Conservation (phyloP, 1,140 invertebrate genomes). For the Holotrichia oblita region DNA sequence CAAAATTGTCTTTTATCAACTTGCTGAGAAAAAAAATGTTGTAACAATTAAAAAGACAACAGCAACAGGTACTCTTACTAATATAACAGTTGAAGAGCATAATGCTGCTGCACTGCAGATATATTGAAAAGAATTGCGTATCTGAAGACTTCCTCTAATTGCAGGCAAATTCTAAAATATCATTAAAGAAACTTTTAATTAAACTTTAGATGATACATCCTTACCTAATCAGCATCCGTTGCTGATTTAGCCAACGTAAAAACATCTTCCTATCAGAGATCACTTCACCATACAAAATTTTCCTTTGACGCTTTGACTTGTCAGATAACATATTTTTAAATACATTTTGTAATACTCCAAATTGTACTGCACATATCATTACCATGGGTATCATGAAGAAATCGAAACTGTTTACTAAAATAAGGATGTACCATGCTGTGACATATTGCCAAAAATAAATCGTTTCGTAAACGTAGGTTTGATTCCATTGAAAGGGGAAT, state of each 20-base stretch:
- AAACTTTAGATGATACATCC: neutral
- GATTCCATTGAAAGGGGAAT: conserved; percentile 32
- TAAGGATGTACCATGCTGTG: conserved; percentile 11
- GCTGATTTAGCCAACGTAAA: conserved; percentile 7
- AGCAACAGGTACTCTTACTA: neutral
- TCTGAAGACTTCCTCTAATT: conserved; percentile 23
- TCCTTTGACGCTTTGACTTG: conserved; percentile 1
- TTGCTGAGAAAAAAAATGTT: neutral
- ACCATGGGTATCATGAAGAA: conserved; percentile 19
- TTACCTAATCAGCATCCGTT: conserved; percentile 19
- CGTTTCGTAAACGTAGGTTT: conserved; percentile 34
- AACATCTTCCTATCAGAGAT: conserved; percentile 31
- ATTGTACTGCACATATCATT: neutral
- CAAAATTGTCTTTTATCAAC: conserved; percentile 5
- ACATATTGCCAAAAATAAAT: conserved; percentile 38
- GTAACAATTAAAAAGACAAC: neutral
- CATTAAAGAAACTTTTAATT: neutral
- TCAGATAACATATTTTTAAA: neutral
- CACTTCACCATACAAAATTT: neutral
- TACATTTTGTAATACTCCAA: conserved; percentile 17
- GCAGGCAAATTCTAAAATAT: conserved; percentile 5
- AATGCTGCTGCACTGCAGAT: neutral
- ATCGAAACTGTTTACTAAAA: conserved; percentile 2
- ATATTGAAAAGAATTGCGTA: conserved; percentile 22
- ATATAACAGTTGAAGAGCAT: neutral